Base-by-base conservation (phyloP, 2,113 vertebrate species). In the Phodopus roborovskii region DNA sequence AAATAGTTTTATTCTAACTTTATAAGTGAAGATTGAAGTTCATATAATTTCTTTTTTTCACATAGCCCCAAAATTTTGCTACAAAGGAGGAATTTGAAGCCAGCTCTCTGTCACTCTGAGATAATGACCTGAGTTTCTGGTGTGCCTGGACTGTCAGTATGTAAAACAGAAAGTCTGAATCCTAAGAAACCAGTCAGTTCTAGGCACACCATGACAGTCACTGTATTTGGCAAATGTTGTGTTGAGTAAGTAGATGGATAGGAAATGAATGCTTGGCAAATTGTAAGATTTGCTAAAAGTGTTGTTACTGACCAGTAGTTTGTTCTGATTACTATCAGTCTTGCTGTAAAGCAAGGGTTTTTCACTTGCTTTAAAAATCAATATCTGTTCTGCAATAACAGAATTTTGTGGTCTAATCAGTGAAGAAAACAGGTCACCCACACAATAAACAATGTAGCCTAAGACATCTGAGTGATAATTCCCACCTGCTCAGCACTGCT, bases 281-380 rank as follows among this genome's bases (percentile, higher is more conserved):
- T 56, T 83, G 19, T n/a, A 88, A 94, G 93, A 42, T 48, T 64
- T 5, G 33, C 33, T 60, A 73, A 78, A 88, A 33, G 58, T 70
- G 0, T 13, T 30, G 17, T 48, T 94, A 88, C 50, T 74, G 11
- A 45, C 7, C 12, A 36, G 2, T 4, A 53, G 22, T 2, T 12
- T 36, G 3, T 24, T 84, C 36, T 81, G 39, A 48, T 88, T 58
- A 30, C 7, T 36, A 4, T 13, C 19, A 79, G 16, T 62, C 10
- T 20, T 53, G 11, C 1, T 91, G 1, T 56, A 83, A 95, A 87
- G 68, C 17, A 30, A 62, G 30, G 30, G 56, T 58, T 68, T 50
- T 95, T 90, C 16, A 79, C 17, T 7, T 77, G 36, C 45, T 78
- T 75, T 68, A 77, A 71, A 92, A 94, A 81, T 20, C 17, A 83